A percentile compares a stretch with the other conserved stretches of the same genome.
Evolutionary conservation across 2,888 invertebrate species (phyloP).

Genomic region (Hypomecis atomaria): DNA sequence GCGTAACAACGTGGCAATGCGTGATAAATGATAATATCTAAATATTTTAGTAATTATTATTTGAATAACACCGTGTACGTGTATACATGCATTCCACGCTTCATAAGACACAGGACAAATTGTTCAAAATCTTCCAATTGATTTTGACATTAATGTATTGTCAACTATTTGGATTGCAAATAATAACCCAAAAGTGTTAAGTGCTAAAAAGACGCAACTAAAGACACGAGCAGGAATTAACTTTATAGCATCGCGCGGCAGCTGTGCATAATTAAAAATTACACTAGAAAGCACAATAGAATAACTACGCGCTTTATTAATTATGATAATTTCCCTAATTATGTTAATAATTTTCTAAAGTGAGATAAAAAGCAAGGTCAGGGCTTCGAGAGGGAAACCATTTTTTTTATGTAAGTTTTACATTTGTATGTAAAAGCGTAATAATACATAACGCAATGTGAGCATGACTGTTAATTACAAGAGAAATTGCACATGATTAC

Average conservation of each 20-base stretch:
- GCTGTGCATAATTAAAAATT: slow-evolving; percentile 14
- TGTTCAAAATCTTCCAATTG: too few relatives aligned
- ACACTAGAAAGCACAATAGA: slow-evolving; percentile 30
- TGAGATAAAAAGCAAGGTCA: slow-evolving; percentile 30
- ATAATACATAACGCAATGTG: slow-evolving; percentile 4
- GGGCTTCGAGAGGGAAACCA: slow-evolving; percentile 25
- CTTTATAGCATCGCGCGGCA: neutral
- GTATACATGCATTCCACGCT: too few relatives aligned
- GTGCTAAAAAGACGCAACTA: too few relatives aligned
- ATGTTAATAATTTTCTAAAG: slow-evolving; percentile 26
- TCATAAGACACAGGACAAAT: too few relatives aligned
- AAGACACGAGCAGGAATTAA: too few relatives aligned
- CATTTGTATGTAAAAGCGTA: slow-evolving; percentile 16
- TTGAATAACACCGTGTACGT: too few relatives aligned
- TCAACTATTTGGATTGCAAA: too few relatives aligned
- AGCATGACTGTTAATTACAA: slow-evolving; percentile 1
- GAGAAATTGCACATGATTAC: slow-evolving; percentile 9
- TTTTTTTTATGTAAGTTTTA: slow-evolving; percentile 15
- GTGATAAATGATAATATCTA: too few relatives aligned
- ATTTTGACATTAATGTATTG: too few relatives aligned
- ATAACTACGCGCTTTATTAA: slow-evolving; percentile 23
- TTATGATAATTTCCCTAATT: slow-evolving; percentile 25
- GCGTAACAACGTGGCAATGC: too few relatives aligned
- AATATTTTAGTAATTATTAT: too few relatives aligned
- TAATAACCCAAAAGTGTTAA: too few relatives aligned